phyloP scores from a whole-genome alignment of 2,113 vertebrate species.

The Clarias batrachus region DNA sequence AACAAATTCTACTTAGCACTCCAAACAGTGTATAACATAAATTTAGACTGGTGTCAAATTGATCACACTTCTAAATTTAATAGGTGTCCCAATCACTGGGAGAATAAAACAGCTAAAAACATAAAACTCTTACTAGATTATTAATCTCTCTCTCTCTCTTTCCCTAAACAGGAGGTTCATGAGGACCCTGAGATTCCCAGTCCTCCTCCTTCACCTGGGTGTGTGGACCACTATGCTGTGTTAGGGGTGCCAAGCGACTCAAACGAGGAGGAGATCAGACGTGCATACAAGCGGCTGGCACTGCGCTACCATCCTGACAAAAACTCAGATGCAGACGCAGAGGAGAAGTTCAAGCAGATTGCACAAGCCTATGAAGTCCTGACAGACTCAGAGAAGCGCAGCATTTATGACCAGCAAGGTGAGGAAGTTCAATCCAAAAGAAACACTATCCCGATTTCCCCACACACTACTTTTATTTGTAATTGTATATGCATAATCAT shows the following conservation, averaged over 20 bases:
- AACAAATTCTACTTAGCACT: not conserved
- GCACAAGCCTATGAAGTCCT: constrained; percentile 92
- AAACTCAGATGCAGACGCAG: constrained; percentile 89
- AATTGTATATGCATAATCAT: not conserved
- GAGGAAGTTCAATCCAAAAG: constrained; percentile 57
- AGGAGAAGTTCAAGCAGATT: constrained; percentile 97
- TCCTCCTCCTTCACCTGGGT: constrained; percentile 74
- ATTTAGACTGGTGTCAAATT: not conserved
- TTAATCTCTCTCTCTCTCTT: not conserved
- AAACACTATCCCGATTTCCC: not conserved
- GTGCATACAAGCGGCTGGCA: constrained; percentile 95
- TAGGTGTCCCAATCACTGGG: not conserved
- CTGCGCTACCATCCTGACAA: constrained; percentile 97
- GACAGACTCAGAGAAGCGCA: constrained; percentile 88
- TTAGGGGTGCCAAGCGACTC: constrained; percentile 85
- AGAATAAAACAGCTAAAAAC: not conserved
- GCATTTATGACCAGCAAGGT: constrained; percentile 95
- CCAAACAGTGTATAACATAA: not conserved
- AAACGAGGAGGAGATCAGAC: constrained; percentile 96
- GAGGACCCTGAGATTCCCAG: constrained; percentile 69
- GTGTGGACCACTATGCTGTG: constrained; percentile 94
- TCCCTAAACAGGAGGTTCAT: constrained; percentile 63
- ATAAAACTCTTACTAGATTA: not conserved
- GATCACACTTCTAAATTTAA: not conserved
- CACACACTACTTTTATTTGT: not conserved